Conservation (phyloP, 2,113 vertebrate species). For the Callocephalon fimbriatum region DNA sequence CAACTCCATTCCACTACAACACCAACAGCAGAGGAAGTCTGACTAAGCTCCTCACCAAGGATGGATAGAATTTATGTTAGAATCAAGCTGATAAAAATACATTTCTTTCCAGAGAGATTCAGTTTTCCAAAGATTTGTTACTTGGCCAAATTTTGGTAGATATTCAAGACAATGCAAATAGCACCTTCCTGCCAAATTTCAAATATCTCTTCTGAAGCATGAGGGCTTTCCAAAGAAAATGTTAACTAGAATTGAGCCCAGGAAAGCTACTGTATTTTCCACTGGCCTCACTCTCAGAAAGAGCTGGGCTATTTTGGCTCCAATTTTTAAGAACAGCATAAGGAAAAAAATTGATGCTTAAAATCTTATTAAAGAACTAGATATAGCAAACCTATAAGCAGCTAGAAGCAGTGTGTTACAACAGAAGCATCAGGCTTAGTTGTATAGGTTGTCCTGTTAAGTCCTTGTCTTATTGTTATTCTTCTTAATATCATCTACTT, state of each 20-base stretch:
- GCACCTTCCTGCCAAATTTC: constrained; percentile 19
- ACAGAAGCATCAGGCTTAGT: background rate
- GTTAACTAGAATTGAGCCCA: constrained; percentile 13
- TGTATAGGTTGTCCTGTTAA: background rate
- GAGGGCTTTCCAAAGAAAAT: constrained; percentile 28
- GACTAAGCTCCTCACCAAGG: background rate
- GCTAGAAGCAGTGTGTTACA: background rate
- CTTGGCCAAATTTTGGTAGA: background rate
- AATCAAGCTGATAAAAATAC: background rate
- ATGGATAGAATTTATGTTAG: background rate
- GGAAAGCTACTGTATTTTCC: constrained; percentile 46
- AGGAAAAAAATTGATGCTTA: background rate
- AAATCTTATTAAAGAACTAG: background rate
- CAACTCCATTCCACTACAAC: background rate
- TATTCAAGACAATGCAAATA: background rate
- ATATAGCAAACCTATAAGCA: background rate
- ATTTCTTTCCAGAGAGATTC: background rate
- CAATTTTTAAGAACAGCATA: background rate
- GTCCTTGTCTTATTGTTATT: background rate
- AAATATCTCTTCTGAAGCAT: constrained; percentile 9
- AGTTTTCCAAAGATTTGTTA: background rate
- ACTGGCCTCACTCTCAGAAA: background rate
- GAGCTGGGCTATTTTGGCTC: background rate
- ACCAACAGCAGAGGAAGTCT: background rate
- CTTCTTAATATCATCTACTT: background rate